Base-by-base conservation (phyloP, 2,888 invertebrate genomes). In the Xestobium rufovillosum region DNA sequence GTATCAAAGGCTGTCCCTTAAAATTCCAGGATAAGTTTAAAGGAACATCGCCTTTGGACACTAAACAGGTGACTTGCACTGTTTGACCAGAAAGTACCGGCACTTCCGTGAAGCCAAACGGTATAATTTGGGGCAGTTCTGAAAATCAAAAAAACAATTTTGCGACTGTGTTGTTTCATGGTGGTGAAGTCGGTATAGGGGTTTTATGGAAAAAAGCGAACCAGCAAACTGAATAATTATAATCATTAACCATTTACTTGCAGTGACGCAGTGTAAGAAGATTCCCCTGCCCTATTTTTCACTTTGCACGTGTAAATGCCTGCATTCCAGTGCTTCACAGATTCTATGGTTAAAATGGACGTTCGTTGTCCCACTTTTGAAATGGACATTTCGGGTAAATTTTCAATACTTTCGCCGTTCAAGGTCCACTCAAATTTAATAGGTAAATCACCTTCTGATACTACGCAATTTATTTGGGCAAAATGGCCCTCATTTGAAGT, bases 81-180 rank as follows among this genome's bases (percentile, higher is more conserved):
- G 84, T 80, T 65, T 85, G 83, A 48, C 84, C 86, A 58, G 80
- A 80, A 65, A 78, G 79, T 53, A 84, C 76, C n/a, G n/a, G n/a
- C 49, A 76, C 75, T 63, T 77, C 73, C 47, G 83, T 84, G 66
- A 86, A 85, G 63, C 76, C 76, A 69, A 86, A 86, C 56, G 85
- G 84, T 66, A 75, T 79, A 67, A 87, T 83, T 66, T 78, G 80
- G 62, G 86, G 86, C 58, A 78, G 63, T 68, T 86, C 86, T 87
- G 78, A 66, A 79, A 76, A 68, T 49, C 55, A 69, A 43, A 47
- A 47, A 48, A 28, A 15, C n/a, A n/a, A n/a, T n/a, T n/a, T n/a
- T n/a, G n/a, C n/a, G n/a, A n/a, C n/a, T n/a, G n/a, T n/a, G n/a
- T 23, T 25, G 36, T 25, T 38, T 4, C 15, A 14, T 14, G 9